phyloP scores from a whole-genome alignment of 1,140 invertebrate species.

The Tetragnatha versicolor region DNA sequence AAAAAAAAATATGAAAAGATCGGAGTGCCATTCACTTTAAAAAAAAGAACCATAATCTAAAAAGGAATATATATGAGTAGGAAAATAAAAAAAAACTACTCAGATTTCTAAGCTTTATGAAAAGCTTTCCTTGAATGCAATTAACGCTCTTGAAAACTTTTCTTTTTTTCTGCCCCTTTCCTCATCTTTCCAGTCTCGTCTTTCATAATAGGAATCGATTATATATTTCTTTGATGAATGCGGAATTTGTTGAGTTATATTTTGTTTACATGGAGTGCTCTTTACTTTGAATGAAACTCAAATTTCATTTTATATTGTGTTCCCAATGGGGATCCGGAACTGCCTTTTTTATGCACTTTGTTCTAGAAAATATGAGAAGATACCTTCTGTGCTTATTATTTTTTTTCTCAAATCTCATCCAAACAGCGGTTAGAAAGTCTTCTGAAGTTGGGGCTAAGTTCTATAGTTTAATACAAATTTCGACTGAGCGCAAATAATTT shows the following conservation, averaged over 20 bases:
- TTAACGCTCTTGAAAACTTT: constrained; percentile 40
- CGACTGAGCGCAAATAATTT: too few species aligned
- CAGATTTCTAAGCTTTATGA: constrained; percentile 42
- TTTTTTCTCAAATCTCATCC: too few species aligned
- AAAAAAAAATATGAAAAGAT: constrained; percentile 38
- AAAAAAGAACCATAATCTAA: constrained; percentile 32
- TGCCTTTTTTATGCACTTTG: too few species aligned
- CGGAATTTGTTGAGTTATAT: constrained; percentile 24
- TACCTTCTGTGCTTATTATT: too few species aligned
- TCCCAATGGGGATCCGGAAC: not conserved
- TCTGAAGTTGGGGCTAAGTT: too few species aligned
- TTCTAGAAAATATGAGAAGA: too few species aligned
- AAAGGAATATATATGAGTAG: constrained; percentile 29
- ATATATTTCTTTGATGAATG: constrained; percentile 36
- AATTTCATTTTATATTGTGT: not conserved
- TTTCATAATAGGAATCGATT: constrained; percentile 49
- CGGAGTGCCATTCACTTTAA: constrained; percentile 11
- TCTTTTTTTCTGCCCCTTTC: constrained; percentile 10
- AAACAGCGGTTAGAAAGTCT: too few species aligned
- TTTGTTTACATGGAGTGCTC: constrained; percentile 23
- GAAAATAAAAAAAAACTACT: constrained; percentile 13
- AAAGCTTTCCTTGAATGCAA: constrained; percentile 34
- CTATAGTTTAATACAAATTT: too few species aligned
- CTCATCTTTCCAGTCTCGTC: not conserved
- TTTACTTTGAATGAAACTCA: constrained; percentile 5